Evolutionary conservation across 2,888 invertebrate genomes (phyloP).

Genomic region (Ephialtes manifestator): DNA sequence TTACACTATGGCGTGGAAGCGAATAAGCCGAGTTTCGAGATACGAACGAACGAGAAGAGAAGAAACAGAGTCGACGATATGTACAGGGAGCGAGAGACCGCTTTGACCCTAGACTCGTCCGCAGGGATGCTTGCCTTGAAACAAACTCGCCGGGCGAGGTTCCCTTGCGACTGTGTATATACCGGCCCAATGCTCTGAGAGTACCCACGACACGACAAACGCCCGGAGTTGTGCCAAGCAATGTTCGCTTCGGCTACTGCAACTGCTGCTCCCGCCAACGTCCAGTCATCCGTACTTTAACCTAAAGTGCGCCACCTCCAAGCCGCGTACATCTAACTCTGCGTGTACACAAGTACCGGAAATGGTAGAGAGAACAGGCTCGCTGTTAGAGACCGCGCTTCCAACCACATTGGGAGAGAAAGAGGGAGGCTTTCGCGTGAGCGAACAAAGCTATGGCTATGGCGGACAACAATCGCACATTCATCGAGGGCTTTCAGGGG

Average conservation of each 20-base stretch:
- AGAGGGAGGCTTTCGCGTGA: background rate
- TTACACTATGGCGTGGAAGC: conserved; percentile 44
- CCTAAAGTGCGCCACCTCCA: conserved; percentile 24
- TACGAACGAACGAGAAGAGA: conserved; percentile 17
- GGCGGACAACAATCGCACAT: conserved; percentile 76
- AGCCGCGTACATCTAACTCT: conserved; percentile 54
- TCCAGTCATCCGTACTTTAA: conserved; percentile 40
- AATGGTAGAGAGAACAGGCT: conserved; percentile 51
- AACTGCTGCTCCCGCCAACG: background rate
- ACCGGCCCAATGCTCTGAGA: conserved; percentile 37
- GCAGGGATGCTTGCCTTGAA: conserved; percentile 63
- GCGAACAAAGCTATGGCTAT: conserved; percentile 5
- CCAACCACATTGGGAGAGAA: conserved; percentile 17
- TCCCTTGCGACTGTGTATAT: conserved; percentile 12
- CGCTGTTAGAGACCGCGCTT: conserved; percentile 35
- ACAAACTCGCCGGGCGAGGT: conserved; percentile 69
- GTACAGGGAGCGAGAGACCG: conserved; percentile 67
- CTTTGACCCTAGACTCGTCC: conserved; percentile 55
- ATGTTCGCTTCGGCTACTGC: conserved; percentile 42
- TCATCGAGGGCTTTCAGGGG: conserved; percentile 72
- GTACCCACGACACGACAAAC: conserved; percentile 64
- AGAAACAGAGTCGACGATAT: conserved; percentile 30
- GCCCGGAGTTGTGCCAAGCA: conserved; percentile 58
- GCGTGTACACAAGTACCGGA: conserved; percentile 65
- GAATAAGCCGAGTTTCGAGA: conserved; percentile 34